These are phyloP conservation scores for Andrena flavipes DNA, from an alignment of 2,888 invertebrate genomes.

Conservation along the genomic window DNA sequence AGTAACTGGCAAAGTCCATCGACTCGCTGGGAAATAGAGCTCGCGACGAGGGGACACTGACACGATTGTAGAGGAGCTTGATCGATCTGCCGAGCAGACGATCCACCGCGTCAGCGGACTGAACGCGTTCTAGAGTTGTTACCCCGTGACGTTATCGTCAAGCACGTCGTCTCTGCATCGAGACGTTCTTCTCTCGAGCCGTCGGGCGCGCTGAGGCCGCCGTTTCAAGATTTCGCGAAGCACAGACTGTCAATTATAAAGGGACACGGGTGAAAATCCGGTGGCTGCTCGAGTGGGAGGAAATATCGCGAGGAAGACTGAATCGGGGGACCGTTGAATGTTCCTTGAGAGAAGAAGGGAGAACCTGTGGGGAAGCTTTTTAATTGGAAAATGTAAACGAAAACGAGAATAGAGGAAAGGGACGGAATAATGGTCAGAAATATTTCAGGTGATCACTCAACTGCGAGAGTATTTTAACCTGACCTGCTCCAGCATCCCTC, in stretches of 20 bases:
- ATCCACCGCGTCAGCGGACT: background rate
- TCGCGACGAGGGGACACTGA: background rate
- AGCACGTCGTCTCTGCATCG: background rate
- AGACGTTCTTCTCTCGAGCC: background rate
- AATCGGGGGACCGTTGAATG: background rate
- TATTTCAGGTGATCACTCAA: background rate
- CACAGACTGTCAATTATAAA: constrained; percentile 27
- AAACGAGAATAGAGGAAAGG: background rate
- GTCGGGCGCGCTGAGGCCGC: background rate
- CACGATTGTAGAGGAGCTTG: background rate
- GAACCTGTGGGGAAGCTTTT: background rate
- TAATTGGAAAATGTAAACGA: no score
- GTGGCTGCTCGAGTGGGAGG: background rate
- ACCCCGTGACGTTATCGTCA: constrained; percentile 23
- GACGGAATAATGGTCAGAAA: background rate
- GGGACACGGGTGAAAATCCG: background rate
- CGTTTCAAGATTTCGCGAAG: background rate
- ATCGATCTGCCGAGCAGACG: constrained; percentile 3
- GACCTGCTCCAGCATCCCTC: background rate
- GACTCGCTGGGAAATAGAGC: background rate
- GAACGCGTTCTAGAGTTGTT: constrained; percentile 13
- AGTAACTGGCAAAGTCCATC: background rate
- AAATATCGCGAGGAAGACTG: background rate
- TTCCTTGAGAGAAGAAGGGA: background rate
- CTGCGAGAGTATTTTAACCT: background rate